Percentiles rank a stretch among this genome's conserved stretches.
Evolutionary conservation across 2,797 vertebrate genomes (phyloP).

Genomic region (Chrysocyon brachyurus): DNA sequence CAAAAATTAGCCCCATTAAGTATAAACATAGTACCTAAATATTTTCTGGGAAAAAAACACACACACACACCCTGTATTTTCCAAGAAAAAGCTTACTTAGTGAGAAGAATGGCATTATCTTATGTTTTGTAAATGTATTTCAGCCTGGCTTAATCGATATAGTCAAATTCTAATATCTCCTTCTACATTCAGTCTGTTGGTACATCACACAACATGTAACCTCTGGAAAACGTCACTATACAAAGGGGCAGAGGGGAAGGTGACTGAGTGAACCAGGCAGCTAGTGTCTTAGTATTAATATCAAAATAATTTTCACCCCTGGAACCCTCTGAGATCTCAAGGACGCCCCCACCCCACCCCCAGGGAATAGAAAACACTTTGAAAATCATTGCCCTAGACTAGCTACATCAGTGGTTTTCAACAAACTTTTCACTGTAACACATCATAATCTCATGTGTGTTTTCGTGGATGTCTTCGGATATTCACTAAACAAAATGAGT

Average conservation of each 20-base stretch:
- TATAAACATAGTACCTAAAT: background rate
- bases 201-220: background rate
- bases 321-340: background rate
- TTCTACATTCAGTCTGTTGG: background rate
- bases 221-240: slow-evolving; percentile 5
- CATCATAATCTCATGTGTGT: background rate
- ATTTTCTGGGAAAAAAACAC: slow-evolving; percentile 12
- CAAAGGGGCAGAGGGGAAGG: background rate
- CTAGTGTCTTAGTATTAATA: background rate
- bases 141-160: background rate
- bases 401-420: background rate
- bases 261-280: background rate
- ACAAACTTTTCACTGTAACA: background rate
- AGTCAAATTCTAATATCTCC: background rate
- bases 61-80: background rate
- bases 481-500: background rate
- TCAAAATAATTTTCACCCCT: background rate
- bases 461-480: slow-evolving; percentile 29
- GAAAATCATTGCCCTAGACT: background rate
- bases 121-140: slow-evolving; percentile 42
- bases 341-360: no score
- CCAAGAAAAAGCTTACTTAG: slow-evolving; percentile 32
- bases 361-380: background rate
- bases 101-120: background rate
- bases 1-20: background rate